Base-by-base conservation (phyloP, 2,888 invertebrate genomes). In the Ypsolopha sequella region DNA sequence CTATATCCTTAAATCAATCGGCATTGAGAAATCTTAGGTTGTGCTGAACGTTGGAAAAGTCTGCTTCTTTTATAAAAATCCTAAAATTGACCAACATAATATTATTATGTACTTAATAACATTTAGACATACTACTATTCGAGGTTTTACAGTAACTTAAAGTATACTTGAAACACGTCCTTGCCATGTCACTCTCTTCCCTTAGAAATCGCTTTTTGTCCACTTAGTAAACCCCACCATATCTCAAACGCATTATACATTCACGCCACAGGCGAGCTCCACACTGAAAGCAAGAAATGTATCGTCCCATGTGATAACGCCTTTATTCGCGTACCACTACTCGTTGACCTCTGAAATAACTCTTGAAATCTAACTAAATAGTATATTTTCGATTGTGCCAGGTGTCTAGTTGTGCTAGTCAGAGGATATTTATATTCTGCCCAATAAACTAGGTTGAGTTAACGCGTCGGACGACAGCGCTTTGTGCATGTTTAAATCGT, bases 221-320 rank as follows among this genome's bases (percentile, higher is more conserved):
- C 6, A 39, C n/a, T 11, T 3, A n/a, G 1, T 39, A 39, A 39
- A 6, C 48, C 48, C 9, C 14, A 38, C 38, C 14, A 3, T 4
- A 11, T 34, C 36, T 46, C 7, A 36, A 38, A n/a, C 33, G 48
- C 54, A 55, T 61, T 57, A 58, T 53, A 58, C 57, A 61, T 60
- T 58, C 61, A 55, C 52, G 41, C 48, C 59, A 53, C 55, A 52
- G 36, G 13, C 51, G 50, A 51, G 54, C 54, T 53, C 51, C 55
- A 52, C 56, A 50, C 54, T 51, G 58, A 48, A 41, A 39, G 34
- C 49, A 41, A 49, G 49, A 49, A 49, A 49, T 49, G 48, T 48
- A 49, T 49, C 39, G 38, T 38, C 34, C 41, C 48, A 7, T 49
- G 41, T 49, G 49, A 49, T 49, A 49, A 49, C 24, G 11, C n/a